Percentiles rank a stretch among this genome's conserved stretches.
Conservation (phyloP, 2,113 vertebrate species). For the Bagarius yarrelli region DNA sequence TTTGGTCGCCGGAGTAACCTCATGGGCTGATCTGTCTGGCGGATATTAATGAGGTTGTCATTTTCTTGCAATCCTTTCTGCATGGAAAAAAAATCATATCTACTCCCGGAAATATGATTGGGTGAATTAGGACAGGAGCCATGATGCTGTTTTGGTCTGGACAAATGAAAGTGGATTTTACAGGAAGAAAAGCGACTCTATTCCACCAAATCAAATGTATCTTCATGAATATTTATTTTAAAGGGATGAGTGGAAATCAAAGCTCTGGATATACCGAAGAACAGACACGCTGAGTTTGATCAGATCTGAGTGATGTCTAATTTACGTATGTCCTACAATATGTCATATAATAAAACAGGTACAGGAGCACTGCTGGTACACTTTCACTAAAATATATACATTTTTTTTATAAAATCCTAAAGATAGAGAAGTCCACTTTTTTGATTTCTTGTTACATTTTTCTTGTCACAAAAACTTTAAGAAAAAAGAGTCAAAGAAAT, state of each 20-base stretch:
- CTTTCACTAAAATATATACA: not conserved
- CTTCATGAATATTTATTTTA: not conserved
- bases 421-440: not conserved
- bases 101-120: conserved; percentile 12
- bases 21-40: conserved; percentile 39
- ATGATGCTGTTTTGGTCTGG: conserved; percentile 29
- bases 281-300: not conserved
- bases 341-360: too few species aligned
- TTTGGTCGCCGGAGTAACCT: conserved; percentile 46
- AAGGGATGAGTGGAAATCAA: not conserved
- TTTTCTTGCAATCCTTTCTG: conserved; percentile 37
- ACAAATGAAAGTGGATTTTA: conserved; percentile 32
- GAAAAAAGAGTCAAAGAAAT: not conserved
- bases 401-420: not conserved
- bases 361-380: too few species aligned
- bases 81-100: conserved; percentile 41
- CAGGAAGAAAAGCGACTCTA: not conserved
- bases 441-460: not conserved
- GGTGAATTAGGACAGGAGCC: conserved; percentile 38
- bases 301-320: not conserved
- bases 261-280: not conserved
- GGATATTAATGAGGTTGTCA: conserved; percentile 53
- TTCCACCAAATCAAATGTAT: conserved; percentile 8
- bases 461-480: not conserved
- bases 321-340: too few species aligned